phyloP scores from a whole-genome alignment of 1,140 invertebrate genomes.

The Rhopalosiphum maidis region DNA sequence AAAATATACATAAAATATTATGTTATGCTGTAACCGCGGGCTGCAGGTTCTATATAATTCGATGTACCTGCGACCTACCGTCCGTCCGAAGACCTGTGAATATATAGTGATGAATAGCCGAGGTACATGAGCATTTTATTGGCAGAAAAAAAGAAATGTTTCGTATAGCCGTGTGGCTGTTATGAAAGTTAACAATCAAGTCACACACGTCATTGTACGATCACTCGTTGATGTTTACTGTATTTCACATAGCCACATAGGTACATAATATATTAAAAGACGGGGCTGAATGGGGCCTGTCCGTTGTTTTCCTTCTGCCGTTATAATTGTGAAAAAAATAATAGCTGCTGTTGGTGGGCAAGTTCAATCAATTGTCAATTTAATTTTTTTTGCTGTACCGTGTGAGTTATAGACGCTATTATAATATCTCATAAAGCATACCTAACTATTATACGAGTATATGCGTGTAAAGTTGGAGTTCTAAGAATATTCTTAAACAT shows the following conservation, averaged over 20 bases:
- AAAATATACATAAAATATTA: not conserved
- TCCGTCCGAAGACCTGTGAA: not conserved
- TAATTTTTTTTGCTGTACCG: not conserved
- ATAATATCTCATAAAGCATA: not conserved
- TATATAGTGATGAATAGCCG: not conserved
- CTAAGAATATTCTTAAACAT: not conserved
- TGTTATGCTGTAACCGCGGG: not conserved
- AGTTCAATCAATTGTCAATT: not conserved
- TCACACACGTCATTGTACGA: not conserved
- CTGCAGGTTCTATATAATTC: too few species aligned
- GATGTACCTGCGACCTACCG: not conserved
- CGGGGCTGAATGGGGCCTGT: not conserved
- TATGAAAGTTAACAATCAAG: not conserved
- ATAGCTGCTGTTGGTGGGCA: not conserved
- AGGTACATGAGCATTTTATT: too few species aligned
- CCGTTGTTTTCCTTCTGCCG: not conserved
- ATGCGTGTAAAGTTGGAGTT: not conserved
- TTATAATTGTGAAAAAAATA: not conserved
- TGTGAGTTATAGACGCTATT: not conserved
- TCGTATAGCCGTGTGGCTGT: not conserved
- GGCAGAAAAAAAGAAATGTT: too few species aligned
- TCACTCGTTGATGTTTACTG: not conserved
- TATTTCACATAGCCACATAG: too few species aligned
- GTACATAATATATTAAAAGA: not conserved
- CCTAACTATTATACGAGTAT: not conserved